These are phyloP conservation scores for Platyscapa corneri DNA, from an alignment of 1,140 invertebrate species.

Conservation along the genomic window DNA sequence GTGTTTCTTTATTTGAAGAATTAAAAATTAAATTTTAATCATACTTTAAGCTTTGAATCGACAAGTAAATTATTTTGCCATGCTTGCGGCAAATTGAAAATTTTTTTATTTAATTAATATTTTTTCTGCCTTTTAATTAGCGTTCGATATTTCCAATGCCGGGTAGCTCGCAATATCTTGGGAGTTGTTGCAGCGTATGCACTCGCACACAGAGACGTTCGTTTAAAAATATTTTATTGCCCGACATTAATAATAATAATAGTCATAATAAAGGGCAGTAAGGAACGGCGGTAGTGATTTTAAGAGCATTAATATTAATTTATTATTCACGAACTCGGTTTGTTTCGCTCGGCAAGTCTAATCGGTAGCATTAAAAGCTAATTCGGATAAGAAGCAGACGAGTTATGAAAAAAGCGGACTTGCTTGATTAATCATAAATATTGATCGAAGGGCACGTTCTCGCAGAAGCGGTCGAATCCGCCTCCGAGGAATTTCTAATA, in stretches of 20 bases:
- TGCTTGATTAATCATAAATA: too few relatives aligned
- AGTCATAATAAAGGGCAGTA: background rate
- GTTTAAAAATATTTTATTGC: too few relatives aligned
- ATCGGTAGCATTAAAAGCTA: background rate
- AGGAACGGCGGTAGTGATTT: background rate
- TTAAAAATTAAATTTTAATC: constrained; percentile 35
- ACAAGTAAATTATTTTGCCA: background rate
- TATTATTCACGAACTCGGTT: background rate
- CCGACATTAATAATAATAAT: too few relatives aligned
- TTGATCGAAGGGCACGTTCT: too few relatives aligned
- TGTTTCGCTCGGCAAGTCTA: background rate
- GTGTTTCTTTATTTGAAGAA: background rate
- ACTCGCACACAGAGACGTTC: too few relatives aligned
- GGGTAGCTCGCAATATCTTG: background rate
- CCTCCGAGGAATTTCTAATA: background rate
- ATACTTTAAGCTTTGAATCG: background rate
- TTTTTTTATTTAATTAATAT: background rate
- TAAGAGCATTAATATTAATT: background rate
- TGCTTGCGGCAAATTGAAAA: background rate
- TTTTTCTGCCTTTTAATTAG: background rate
- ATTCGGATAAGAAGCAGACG: too few relatives aligned
- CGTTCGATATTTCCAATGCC: background rate
- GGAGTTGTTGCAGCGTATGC: too few relatives aligned
- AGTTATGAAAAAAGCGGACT: background rate
- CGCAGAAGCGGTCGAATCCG: background rate